Percentiles rank a stretch among this genome's conserved stretches.
Conservation (phyloP, 1,140 invertebrate genomes). For the Drosophila pachea region DNA sequence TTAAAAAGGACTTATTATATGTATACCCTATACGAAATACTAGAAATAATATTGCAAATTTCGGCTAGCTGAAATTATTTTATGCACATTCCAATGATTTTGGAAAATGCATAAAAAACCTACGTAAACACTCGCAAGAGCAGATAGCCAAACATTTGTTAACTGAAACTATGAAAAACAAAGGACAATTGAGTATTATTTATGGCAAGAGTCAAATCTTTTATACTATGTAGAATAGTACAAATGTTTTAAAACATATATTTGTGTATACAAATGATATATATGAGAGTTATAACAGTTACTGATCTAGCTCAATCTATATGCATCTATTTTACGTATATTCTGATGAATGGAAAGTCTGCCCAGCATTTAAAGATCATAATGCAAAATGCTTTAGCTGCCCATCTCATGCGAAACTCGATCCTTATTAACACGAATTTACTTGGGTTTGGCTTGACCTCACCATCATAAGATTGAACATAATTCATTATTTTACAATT, state of each 20-base stretch:
- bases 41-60: constrained; percentile 23
- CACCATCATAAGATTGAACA: constrained; percentile 33
- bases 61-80: constrained; percentile 45
- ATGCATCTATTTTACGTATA: constrained; percentile 20
- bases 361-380: constrained; percentile 63
- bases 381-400: constrained; percentile 66
- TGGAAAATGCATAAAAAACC: constrained; percentile 39
- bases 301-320: constrained; percentile 54
- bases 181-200: constrained; percentile 61
- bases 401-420: constrained; percentile 14
- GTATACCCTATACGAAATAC: constrained; percentile 26
- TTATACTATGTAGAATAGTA: constrained; percentile 71
- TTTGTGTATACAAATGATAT: constrained; percentile 22
- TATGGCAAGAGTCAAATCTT: constrained; percentile 54
- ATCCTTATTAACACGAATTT: constrained; percentile 24
- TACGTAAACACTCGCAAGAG: constrained; percentile 1
- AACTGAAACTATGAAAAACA: constrained; percentile 43
- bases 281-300: constrained; percentile 30
- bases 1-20: constrained; percentile 56
- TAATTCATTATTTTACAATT: background rate
- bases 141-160: constrained; percentile 46
- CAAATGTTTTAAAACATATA: constrained; percentile 69
- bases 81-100: constrained; percentile 31
- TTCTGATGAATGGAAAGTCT: constrained; percentile 47
- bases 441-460: constrained; percentile 37